Conservation (phyloP, 2,888 invertebrate genomes). For the Drosophila affinis region DNA sequence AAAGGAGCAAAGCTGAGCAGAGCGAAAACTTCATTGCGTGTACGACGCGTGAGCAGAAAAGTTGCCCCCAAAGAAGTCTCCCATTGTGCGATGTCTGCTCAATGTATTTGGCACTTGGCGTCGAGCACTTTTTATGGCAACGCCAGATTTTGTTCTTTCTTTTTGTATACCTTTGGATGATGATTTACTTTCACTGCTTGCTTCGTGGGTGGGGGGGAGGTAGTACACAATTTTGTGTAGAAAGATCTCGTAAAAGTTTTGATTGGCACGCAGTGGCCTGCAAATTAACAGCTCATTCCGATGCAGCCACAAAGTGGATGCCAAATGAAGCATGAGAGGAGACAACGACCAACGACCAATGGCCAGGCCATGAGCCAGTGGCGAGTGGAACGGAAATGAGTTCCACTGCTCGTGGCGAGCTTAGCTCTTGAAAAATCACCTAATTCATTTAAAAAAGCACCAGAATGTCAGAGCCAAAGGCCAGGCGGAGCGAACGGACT, state of each 20-base stretch:
- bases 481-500: slow-evolving; percentile 47
- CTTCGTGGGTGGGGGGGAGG: background rate
- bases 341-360: slow-evolving; percentile 8
- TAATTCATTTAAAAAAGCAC: slow-evolving; percentile 81
- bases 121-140: slow-evolving; percentile 34
- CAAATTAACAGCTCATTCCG: slow-evolving; percentile 66
- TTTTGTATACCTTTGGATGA: slow-evolving; percentile 8
- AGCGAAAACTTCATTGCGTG: slow-evolving; percentile 49
- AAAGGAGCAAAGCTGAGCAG: slow-evolving; percentile 33
- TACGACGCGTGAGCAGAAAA: slow-evolving; percentile 34
- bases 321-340: slow-evolving; percentile 57
- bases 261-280: slow-evolving; percentile 60
- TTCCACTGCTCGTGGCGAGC: slow-evolving; percentile 73
- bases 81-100: slow-evolving; percentile 28
- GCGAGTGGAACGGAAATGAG: slow-evolving; percentile 67
- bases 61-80: slow-evolving; percentile 7
- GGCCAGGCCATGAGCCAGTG: slow-evolving; percentile 11
- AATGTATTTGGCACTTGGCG: slow-evolving; percentile 44
- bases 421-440: slow-evolving; percentile 80
- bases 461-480: slow-evolving; percentile 63
- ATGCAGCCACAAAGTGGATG: slow-evolving; percentile 51
- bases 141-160: background rate
- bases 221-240: slow-evolving; percentile 34
- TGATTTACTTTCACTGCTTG: slow-evolving; percentile 21
- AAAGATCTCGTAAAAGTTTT: slow-evolving; percentile 62